These are phyloP conservation scores for Laothoe populi DNA, from an alignment of 2,888 invertebrate species.

Conservation along the genomic window DNA sequence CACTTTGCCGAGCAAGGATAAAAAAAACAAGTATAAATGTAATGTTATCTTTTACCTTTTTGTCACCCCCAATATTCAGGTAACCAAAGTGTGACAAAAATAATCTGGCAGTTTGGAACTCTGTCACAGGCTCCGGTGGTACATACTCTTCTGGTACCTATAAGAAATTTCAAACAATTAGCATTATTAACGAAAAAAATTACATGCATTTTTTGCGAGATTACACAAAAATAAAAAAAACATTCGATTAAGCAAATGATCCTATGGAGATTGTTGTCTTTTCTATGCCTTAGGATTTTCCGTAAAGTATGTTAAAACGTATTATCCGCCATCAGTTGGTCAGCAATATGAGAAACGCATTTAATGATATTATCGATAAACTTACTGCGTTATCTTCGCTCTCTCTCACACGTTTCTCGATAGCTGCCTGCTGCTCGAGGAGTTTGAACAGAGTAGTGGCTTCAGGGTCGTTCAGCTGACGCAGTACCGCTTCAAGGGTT, in stretches of 20 bases:
- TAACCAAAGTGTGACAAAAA: constrained; percentile 98
- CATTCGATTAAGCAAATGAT: too few relatives aligned
- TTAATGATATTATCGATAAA: background rate
- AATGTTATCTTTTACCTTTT: constrained; percentile 57
- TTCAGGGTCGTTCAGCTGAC: constrained; percentile 84
- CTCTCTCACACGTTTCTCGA: constrained; percentile 83
- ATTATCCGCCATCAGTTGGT: too few relatives aligned
- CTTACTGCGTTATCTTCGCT: constrained; percentile 67
- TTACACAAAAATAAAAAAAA: too few relatives aligned
- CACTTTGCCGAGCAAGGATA: background rate
- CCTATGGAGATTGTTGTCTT: too few relatives aligned
- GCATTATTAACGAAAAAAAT: too few relatives aligned
- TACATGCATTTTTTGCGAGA: too few relatives aligned
- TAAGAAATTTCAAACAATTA: background rate
- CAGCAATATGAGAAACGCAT: too few relatives aligned
- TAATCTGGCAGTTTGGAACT: constrained; percentile 97
- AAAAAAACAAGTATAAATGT: too few relatives aligned
- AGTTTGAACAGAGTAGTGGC: constrained; percentile 88
- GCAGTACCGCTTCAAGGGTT: constrained; percentile 90
- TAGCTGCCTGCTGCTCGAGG: constrained; percentile 88
- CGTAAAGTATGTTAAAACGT: too few relatives aligned
- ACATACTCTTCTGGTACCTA: constrained; percentile 89
- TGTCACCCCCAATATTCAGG: constrained; percentile 86
- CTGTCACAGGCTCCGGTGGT: constrained; percentile 93
- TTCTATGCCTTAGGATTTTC: too few relatives aligned